Evolutionary conservation across 37 sponge, comb jelly and placozoan species (phyloP), one percentile per base, ranked within the genome.

Genomic region (Oopsacas minuta): DNA sequence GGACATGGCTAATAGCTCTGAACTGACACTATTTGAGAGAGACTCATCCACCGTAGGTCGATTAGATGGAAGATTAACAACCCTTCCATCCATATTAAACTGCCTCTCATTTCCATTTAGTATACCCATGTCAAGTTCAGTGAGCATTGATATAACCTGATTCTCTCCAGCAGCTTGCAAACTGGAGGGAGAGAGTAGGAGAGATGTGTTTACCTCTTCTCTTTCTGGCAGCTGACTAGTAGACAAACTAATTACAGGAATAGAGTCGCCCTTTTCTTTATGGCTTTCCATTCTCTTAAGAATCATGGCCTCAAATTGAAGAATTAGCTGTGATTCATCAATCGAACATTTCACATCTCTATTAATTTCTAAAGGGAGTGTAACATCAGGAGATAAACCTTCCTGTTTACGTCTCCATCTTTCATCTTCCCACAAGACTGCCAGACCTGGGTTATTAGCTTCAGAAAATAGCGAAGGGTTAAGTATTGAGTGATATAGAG

Each of bases 341-440:
- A 34, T 20, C 22, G 22, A 61, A 10, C 1, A 61, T 61, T 61
- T 34, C 28, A 61, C 30, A 25, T 61, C 1, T 12, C 75, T 61
- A 5, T 61, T 34, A 25, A 61, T 12, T n/a, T 61, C 75, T 12
- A 61, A n/a, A 20, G 75, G 75, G 22, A 61, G 30, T 61, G 75
- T 25, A 12, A 61, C 28, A 20, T 61, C 75, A 61, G 75, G 75
- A 61, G 75, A 25, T 5, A 61, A 34, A 5, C 75, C 75, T 20
- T 61, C 28, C 30, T 20, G 28, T n/a, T n/a, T 10, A 3, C 20
- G 75, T 36, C 96, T 87, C 36, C 87, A 30, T 52, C 82, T 86
- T 81, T 93, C 96, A 37, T 95, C 96, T 38, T 91, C 87, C 94
- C 94, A 93, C 7, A 95, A 34, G 10, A 90, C 90, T 38, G 88